Conservation (phyloP, 2,797 vertebrate genomes). For the Myotis findleyi region DNA sequence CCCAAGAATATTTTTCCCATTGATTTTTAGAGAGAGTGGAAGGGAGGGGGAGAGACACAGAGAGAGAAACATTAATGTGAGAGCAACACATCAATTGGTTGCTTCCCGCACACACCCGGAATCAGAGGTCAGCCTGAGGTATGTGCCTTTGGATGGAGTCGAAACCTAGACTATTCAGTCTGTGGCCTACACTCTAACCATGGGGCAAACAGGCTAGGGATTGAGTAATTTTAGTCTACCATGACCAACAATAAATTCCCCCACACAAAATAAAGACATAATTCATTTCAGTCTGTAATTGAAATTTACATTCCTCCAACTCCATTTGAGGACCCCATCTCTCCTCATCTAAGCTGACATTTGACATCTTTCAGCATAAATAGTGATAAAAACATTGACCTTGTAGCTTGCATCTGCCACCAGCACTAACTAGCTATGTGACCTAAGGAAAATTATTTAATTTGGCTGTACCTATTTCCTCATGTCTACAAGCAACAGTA, state of each 20-base stretch:
- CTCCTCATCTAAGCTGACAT: background rate
- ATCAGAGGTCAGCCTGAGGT: no score
- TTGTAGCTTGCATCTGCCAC: background rate
- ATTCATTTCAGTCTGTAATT: background rate
- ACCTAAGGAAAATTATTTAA: constrained; percentile 68
- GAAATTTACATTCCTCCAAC: background rate
- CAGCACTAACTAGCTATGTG: background rate
- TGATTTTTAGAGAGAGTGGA: no score
- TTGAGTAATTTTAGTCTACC: background rate
- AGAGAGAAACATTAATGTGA: no score
- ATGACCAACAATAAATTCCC: background rate
- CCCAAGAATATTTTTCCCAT: no score
- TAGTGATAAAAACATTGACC: background rate
- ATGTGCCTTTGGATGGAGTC: no score
- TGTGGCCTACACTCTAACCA: no score
- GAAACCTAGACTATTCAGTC: no score
- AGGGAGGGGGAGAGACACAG: no score
- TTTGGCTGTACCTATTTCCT: constrained; percentile 38
- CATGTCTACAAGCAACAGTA: background rate
- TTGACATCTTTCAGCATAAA: background rate
- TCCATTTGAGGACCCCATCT: background rate
- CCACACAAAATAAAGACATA: background rate
- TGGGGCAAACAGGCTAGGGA: no score
- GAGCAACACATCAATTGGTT: no score
- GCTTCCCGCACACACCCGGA: no score